Evolutionary conservation across 2,888 invertebrate genomes (phyloP), one percentile per base, ranked within the genome.

Genomic region (Cataglyphis albicans): DNA sequence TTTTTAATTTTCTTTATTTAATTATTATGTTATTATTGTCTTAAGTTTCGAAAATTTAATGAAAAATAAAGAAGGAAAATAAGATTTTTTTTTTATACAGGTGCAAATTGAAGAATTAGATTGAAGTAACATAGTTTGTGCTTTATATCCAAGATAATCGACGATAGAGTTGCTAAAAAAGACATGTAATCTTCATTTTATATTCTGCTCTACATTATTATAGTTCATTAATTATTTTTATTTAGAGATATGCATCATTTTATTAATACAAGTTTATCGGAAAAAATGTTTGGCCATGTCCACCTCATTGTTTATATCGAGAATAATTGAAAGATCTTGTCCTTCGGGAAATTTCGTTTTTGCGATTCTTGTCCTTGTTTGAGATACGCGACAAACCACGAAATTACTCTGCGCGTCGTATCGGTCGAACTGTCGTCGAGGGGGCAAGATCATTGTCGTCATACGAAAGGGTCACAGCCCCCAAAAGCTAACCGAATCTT

Each of bases 391-490:
- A 35, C 48, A 65, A 44, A 59, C 61, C 70, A 73, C 84, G 74
- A 74, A 85, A 85, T 88, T 89, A 83, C 89, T 84, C 59, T 81
- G 76, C 80, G 38, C 57, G 74, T 63, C 87, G 82, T 89, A 88
- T 88, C 87, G 61, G 82, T 67, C 72, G 65, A 88, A 89, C 84
- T 89, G 82, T 83, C 88, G 87, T 73, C 86, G 61, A 83, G 88
- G 88, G 88, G 86, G 81, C 63, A 83, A 89, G 89, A 85, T 84
- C 87, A 72, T 85, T 84, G 75, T 84, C 75, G 86, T 70, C 78
- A 29, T 72, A 61, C 29, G 44, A 29, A 68, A 87, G 63, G 81
- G 85, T 84, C 85, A 84, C 82, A 82, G 75, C 82, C 84, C 86
- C 86, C 88, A 75, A 84, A 86, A 83, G 87, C 82, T 80, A 76